Base-by-base conservation (phyloP, 2,888 invertebrate genomes). In the Gisinianus flammeolus region DNA sequence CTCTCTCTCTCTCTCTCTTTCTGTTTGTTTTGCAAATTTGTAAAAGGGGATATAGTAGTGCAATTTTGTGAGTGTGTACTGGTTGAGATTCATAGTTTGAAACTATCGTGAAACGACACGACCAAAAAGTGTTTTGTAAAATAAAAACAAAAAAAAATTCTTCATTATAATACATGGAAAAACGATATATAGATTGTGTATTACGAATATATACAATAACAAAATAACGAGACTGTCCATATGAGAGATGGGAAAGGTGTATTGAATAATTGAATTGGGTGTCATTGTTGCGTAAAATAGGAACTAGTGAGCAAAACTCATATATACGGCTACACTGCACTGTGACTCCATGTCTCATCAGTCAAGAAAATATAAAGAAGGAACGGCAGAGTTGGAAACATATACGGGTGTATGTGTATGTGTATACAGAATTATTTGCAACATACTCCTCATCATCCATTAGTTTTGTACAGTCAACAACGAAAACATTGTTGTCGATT, bases 281-380 rank as follows among this genome's bases (percentile, higher is more conserved):
- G 33, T 67, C 33, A 67, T 33, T n/a, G 31, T 67, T 67, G 67
- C 67, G 67, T 33, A 67, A 67, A 67, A 33, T 30, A 67, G 67
- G 67, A 67, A 67, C 67, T 31, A 30, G 30, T 33, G n/a, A 16
- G 22, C 31, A 67, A 67, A 67, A 19, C 33, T 2, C 33, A 30
- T 58, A 19, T 58, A 58, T 58, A 58, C 58, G 19, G 6, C 6
- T 58, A 24, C 24, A 58, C 58, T 10, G 6, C 12, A 24, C 2
- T 3, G 19, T n/a, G n/a, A n/a, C n/a, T n/a, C n/a, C n/a, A n/a
- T n/a, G n/a, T n/a, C n/a, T n/a, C n/a, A n/a, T n/a, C n/a, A n/a
- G n/a, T n/a, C n/a, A n/a, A n/a, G n/a, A n/a, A n/a, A n/a, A n/a
- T n/a, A n/a, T n/a, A n/a, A n/a, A n/a, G n/a, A n/a, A n/a, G n/a